These are phyloP conservation scores for Galeopterus variegatus DNA, from an alignment of 2,113 vertebrate genomes.

Conservation along the genomic window DNA sequence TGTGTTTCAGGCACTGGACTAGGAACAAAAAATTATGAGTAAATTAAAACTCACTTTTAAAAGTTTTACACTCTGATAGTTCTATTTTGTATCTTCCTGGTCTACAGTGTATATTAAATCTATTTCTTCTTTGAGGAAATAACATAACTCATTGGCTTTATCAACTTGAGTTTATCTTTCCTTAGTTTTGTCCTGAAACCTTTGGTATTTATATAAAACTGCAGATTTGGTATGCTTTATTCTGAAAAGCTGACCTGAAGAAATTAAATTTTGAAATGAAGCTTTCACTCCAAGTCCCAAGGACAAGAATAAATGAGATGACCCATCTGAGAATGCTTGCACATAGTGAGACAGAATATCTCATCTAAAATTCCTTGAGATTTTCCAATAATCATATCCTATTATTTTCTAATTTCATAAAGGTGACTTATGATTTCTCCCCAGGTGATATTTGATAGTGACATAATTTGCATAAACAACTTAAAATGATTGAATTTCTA, in stretches of 20 bases:
- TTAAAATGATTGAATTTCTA: not conserved
- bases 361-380: not conserved
- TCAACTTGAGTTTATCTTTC: not conserved
- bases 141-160: not conserved
- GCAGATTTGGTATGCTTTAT: not conserved
- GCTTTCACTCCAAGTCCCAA: not conserved
- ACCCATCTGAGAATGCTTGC: not conserved
- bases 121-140: conserved; percentile 25
- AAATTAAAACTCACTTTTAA: conserved; percentile 30
- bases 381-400: not conserved
- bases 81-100: not conserved
- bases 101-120: not conserved
- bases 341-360: not conserved
- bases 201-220: not conserved
- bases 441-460: not conserved
- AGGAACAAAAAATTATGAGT: not conserved
- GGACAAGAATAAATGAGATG: not conserved
- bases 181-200: not conserved
- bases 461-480: not conserved
- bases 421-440: not conserved
- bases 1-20: not conserved
- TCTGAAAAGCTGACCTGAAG: not conserved
- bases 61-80: not conserved
- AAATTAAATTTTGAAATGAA: conserved; percentile 35
- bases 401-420: conserved; percentile 8